Base-by-base conservation (phyloP, 2,797 vertebrate genomes). In the Gambelia wislizenii region DNA sequence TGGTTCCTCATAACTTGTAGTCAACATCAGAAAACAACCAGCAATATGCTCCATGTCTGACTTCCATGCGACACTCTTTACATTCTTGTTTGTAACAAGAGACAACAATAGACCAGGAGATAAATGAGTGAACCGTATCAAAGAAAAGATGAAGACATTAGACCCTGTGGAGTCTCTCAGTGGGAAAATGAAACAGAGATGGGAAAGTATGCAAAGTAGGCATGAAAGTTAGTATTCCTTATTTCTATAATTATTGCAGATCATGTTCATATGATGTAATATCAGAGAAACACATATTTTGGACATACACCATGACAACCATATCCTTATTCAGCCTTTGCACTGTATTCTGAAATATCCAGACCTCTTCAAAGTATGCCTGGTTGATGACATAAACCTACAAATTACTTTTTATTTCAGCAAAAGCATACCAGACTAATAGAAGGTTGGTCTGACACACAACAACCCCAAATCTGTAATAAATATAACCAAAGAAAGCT, bases 161-260 rank as follows among this genome's bases (percentile, higher is more conserved):
- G 59, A 77, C 30, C 42, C 44, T 47, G 56, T 77, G 14, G 52
- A 39, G 84, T 20, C 70, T 75, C 25, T 74, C 49, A 78, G 6
- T 61, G 6, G 64, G 47, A 44, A 78, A 85, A 85, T 85, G 52
- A 85, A 64, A 30, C 44, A 78, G 39, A 78, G 56, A 59, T 78
- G 85, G 56, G 42, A 12, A 54, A 74, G 42, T 56, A 74, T 85
- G 47, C 69, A 86, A 85, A 77, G 49, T 20, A 76, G 6, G 54
- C 10, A 1, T 27, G n/a, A n/a, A n/a, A n/a, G n/a, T 77, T 64
- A 77, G 33, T 42, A 47, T 56, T 64, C 33, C 56, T n/a, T 27
- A 61, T 85, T 85, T 86, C 56, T 25, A 47, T 86, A 42, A 59
- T 61, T 86, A n/a, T 61, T 86, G 56, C 33, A 76, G 44, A 44